Conservation (phyloP, 2,888 invertebrate genomes). For the Nemoura dubitans region DNA sequence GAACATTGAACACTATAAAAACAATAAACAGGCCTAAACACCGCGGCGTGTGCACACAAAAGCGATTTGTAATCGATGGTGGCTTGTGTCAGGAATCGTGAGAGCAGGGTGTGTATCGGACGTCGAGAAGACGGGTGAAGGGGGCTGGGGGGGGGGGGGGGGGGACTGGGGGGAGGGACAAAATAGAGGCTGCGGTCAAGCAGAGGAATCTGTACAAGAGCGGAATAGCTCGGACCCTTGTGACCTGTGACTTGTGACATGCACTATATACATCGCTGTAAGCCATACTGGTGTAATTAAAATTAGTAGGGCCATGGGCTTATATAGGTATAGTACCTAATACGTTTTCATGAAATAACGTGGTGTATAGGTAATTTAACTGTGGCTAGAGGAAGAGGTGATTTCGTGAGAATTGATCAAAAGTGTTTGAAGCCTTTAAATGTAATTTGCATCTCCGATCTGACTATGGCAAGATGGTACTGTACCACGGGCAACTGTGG, state of each 20-base stretch:
- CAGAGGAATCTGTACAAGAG: background rate
- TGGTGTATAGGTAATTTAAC: no score
- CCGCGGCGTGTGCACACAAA: background rate
- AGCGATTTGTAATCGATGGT: background rate
- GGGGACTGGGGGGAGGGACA: background rate
- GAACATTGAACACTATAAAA: background rate
- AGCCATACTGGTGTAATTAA: background rate
- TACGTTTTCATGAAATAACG: background rate
- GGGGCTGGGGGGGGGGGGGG: background rate
- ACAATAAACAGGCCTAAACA: background rate
- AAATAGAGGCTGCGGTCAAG: constrained; percentile 4
- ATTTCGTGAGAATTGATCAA: no score
- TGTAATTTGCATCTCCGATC: no score
- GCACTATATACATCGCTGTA: background rate
- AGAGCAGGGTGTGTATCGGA: background rate
- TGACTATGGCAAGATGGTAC: no score
- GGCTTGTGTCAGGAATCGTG: background rate
- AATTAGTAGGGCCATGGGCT: background rate
- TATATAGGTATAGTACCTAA: background rate
- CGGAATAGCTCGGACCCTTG: background rate
- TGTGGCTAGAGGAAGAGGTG: no score
- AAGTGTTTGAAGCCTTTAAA: no score
- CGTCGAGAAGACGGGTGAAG: background rate
- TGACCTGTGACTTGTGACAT: background rate
- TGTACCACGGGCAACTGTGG: no score